Evolutionary conservation across 2,113 vertebrate species (phyloP).

Genomic region (Corythaixoides concolor): DNA sequence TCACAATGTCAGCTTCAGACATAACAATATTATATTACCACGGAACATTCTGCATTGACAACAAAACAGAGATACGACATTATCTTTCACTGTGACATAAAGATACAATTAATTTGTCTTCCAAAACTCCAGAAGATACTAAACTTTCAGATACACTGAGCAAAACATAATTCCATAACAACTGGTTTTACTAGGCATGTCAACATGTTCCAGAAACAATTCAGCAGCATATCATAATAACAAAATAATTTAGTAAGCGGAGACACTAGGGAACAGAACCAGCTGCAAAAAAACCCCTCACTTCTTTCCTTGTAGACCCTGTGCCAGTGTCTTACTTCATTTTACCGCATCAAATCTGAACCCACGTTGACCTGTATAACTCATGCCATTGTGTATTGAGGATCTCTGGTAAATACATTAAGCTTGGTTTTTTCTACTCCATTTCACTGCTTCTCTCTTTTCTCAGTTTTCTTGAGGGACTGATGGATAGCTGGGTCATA

Average conservation of each 20-base stretch:
- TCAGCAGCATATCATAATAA: background rate
- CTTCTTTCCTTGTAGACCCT: background rate
- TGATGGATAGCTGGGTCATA: background rate
- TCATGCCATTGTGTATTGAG: background rate
- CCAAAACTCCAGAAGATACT: background rate
- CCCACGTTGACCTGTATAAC: background rate
- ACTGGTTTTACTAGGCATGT: background rate
- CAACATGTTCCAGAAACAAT: background rate
- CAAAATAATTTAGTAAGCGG: background rate
- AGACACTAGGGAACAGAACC: background rate
- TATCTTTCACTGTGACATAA: background rate
- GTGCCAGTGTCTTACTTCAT: background rate
- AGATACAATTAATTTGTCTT: background rate
- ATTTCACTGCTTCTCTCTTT: background rate
- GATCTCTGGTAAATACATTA: background rate
- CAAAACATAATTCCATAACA: background rate
- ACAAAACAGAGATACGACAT: background rate
- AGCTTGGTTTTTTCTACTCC: background rate
- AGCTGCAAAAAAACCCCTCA: background rate
- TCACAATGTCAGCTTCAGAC: background rate
- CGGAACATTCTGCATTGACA: constrained; percentile 3
- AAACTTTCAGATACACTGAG: background rate
- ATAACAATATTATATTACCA: background rate
- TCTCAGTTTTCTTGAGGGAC: background rate
- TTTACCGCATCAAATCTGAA: background rate